Percentiles rank a stretch among this genome's conserved stretches.
Conservation (phyloP, 2,888 invertebrate genomes). For the Sarcophaga rosellei region DNA sequence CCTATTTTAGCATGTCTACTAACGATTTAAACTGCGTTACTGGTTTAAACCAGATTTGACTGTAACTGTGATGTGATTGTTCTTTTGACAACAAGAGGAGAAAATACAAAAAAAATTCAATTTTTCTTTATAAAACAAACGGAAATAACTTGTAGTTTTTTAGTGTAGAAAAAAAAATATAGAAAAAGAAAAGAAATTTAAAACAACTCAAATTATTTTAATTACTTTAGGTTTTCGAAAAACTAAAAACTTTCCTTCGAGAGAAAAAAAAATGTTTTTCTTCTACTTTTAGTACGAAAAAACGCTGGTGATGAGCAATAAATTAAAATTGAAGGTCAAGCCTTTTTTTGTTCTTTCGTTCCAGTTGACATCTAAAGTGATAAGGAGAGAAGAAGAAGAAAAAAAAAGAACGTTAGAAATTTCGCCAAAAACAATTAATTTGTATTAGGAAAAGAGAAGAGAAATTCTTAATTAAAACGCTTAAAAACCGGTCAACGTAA, state of each 20-base stretch:
- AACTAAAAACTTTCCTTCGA: too few relatives aligned
- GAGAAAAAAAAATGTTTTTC: too few relatives aligned
- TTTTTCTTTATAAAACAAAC: slow-evolving; percentile 36
- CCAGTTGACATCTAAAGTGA: not conserved
- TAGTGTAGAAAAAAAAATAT: slow-evolving; percentile 4
- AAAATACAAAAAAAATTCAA: too few relatives aligned
- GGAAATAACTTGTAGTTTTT: slow-evolving; percentile 49
- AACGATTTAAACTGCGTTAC: not conserved
- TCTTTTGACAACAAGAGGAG: too few relatives aligned
- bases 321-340: slow-evolving; percentile 66
- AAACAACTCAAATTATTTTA: slow-evolving; percentile 58
- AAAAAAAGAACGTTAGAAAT: slow-evolving; percentile 3
- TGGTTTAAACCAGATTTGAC: slow-evolving; percentile 11
- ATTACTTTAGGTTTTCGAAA: slow-evolving; percentile 47
- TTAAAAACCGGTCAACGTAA: not conserved
- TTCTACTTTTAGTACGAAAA: not conserved
- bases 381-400: not conserved
- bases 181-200: not conserved
- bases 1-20: not conserved
- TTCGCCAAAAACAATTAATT: slow-evolving; percentile 59
- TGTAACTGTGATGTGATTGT: not conserved
- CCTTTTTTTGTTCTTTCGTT: slow-evolving; percentile 25
- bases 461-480: slow-evolving; percentile 8
- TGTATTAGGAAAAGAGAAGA: not conserved
- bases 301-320: slow-evolving; percentile 41